Evolutionary conservation across 1,140 invertebrate species (phyloP).

Genomic region (Monochamus saltuarius): DNA sequence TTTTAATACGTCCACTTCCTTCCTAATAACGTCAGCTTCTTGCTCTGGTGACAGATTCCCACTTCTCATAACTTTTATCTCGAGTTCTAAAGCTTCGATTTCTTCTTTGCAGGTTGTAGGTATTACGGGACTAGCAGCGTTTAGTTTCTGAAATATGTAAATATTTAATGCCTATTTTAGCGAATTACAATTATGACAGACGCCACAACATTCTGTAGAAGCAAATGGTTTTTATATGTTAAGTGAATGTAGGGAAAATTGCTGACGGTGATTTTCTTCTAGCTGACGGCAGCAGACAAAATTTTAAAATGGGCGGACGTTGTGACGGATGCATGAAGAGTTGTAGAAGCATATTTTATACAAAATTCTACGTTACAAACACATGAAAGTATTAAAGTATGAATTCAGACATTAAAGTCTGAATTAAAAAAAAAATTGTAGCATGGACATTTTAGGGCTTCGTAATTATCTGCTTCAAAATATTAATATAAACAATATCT

Average conservation of each 20-base stretch:
- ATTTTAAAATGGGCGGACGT: too few relatives aligned
- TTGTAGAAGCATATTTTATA: too few relatives aligned
- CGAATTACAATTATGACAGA: not conserved
- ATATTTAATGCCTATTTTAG: not conserved
- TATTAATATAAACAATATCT: too few relatives aligned
- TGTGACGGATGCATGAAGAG: not conserved
- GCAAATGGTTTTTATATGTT: too few relatives aligned
- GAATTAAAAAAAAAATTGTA: too few relatives aligned
- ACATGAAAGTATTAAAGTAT: too few relatives aligned
- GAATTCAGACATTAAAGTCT: too few relatives aligned
- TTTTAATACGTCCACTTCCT: constrained; percentile 37
- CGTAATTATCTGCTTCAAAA: too few relatives aligned
- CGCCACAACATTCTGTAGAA: too few relatives aligned
- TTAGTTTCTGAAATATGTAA: not conserved
- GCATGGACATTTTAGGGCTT: too few relatives aligned
- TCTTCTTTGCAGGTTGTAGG: constrained; percentile 30
- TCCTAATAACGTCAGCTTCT: constrained; percentile 38
- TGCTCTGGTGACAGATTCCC: constrained; percentile 30
- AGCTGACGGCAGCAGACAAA: not conserved
- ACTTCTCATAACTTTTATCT: constrained; percentile 34
- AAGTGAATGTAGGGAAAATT: not conserved
- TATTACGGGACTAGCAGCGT: not conserved
- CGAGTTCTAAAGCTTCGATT: constrained; percentile 36
- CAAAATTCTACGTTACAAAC: too few relatives aligned
- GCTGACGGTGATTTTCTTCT: not conserved